These are phyloP conservation scores for Synanthedon andrenaeformis DNA, from an alignment of 2,888 invertebrate genomes.

Conservation along the genomic window DNA sequence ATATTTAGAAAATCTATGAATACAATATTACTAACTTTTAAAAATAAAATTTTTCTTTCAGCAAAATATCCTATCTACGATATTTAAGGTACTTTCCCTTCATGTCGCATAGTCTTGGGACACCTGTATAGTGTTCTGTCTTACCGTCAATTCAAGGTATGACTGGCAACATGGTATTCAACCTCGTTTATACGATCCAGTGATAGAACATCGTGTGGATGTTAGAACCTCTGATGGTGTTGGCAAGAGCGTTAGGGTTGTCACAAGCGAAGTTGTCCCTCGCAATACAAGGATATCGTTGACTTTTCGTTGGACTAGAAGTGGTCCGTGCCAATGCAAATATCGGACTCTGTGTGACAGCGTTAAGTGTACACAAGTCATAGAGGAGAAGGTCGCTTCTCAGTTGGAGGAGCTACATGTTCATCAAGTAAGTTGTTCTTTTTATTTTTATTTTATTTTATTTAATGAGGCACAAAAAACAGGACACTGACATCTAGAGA, in stretches of 20 bases:
- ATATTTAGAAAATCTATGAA: too few relatives aligned
- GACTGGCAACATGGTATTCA: conserved; percentile 92
- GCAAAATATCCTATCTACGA: too few relatives aligned
- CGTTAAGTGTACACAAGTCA: conserved; percentile 11
- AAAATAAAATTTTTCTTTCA: too few relatives aligned
- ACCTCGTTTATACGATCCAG: conserved; percentile 82
- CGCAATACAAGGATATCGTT: conserved; percentile 77
- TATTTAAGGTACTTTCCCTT: too few relatives aligned
- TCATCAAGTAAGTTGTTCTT: conserved; percentile 66
- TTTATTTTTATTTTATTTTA: too few relatives aligned
- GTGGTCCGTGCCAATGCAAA: conserved; percentile 72
- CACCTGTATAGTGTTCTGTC: too few relatives aligned
- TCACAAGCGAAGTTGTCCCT: conserved; percentile 29
- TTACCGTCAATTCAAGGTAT: conserved; percentile 57
- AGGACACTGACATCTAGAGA: too few relatives aligned
- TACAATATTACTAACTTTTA: too few relatives aligned
- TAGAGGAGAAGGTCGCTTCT: conserved; percentile 66
- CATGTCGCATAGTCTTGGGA: too few relatives aligned
- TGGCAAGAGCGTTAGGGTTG: conserved; percentile 19
- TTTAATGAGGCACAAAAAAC: too few relatives aligned
- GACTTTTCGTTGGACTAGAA: conserved; percentile 80
- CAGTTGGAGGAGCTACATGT: conserved; percentile 82
- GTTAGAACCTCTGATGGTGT: conserved; percentile 6
- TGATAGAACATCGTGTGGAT: conserved; percentile 53
- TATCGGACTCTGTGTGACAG: conserved; percentile 79